Evolutionary conservation across 1,140 invertebrate species (phyloP), one percentile per base, ranked within the genome.

Genomic region (Catajapyx aquilonaris): DNA sequence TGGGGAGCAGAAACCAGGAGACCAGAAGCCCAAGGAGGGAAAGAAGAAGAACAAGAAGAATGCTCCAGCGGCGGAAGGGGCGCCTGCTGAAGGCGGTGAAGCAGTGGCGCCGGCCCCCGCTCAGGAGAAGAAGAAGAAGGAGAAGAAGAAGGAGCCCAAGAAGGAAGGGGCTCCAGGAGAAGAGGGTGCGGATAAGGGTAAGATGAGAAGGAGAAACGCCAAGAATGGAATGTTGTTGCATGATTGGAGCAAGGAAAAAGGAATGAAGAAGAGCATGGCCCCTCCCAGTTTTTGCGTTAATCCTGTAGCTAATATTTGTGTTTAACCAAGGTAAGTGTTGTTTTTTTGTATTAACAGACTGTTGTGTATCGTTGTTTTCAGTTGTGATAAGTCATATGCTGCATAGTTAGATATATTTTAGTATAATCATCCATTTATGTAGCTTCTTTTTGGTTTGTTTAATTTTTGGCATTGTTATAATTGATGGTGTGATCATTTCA

Each of bases 111-210:
- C 25, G 10, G 25, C n/a, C 25, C 25, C 25, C n/a, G 25, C 25
- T 9, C 73, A 73, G 46, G 70, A 71, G 52, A 74, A 71, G 53
- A 76, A 75, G 52, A 73, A 72, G 57, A 74, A 70, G 57, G 73
- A 72, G 56, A 76, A 73, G 62, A 73, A 71, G 64, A 76, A 75
- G 65, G 75, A 76, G 58, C 61, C 66, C 44, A 66, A 66, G 69
- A 51, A 52, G 33, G 25, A 17, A 34, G 10, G 7, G 16, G 59
- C 50, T 35, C 41, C 54, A 35, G 60, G 54, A 15, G 56, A 61
- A 42, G 55, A 50, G 18, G 59, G 55, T 13, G 55, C 56, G 18
- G 59, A 60, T 52, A 31, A 43, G 42, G 10, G 59, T 59, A 39
- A 56, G 52, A 34, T 48, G 46, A 35, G 52, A 50, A 13, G 42